A percentile compares a stretch with the other conserved stretches of the same genome.
phyloP scores from a whole-genome alignment of 1,140 invertebrate genomes.

The Drosophila simulans region DNA sequence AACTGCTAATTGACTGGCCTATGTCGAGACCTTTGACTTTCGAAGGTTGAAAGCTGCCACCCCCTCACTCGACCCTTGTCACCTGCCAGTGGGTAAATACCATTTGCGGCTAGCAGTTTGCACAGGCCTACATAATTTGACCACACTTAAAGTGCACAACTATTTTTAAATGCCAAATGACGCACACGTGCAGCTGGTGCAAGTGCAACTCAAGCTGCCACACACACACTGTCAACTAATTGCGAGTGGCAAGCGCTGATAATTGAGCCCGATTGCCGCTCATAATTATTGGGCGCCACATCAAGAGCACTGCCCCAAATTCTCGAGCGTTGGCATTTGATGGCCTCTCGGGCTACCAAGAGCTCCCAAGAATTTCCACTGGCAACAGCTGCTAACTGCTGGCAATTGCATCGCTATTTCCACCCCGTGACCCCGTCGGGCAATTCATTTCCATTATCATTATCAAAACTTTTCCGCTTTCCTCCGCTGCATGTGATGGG shows the following conservation, averaged over 20 bases:
- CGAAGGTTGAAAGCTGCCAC: conserved; percentile 12
- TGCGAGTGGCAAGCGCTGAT: conserved; percentile 56
- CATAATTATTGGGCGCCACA: conserved; percentile 58
- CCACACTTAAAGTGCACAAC: conserved; percentile 48
- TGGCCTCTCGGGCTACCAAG: conserved; percentile 30
- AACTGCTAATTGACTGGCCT: conserved; percentile 79
- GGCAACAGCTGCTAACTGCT: conserved; percentile 71
- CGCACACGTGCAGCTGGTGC: conserved; percentile 5
- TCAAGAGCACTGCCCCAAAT: conserved; percentile 23
- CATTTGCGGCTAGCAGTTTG: conserved; percentile 74
- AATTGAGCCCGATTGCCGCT: conserved; percentile 53
- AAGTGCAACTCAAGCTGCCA: conserved; percentile 40
- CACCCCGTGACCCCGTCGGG: conserved; percentile 21
- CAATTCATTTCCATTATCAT: conserved; percentile 83
- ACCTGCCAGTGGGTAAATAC: conserved; percentile 49
- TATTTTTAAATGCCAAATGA: conserved; percentile 43
- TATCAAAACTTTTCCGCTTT: conserved; percentile 74
- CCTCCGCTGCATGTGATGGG: conserved; percentile 42
- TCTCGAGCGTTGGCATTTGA: conserved; percentile 48
- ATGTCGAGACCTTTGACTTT: conserved; percentile 56
- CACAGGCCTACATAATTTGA: conserved; percentile 58
- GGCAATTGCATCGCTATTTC: conserved; percentile 41
- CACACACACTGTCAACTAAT: conserved; percentile 58
- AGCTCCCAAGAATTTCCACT: conserved; percentile 22
- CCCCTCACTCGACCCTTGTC: conserved; percentile 9